Percentiles rank a stretch among this genome's conserved stretches.
Evolutionary conservation across 2,888 invertebrate genomes (phyloP).

Genomic region (Lepidonotus clava): DNA sequence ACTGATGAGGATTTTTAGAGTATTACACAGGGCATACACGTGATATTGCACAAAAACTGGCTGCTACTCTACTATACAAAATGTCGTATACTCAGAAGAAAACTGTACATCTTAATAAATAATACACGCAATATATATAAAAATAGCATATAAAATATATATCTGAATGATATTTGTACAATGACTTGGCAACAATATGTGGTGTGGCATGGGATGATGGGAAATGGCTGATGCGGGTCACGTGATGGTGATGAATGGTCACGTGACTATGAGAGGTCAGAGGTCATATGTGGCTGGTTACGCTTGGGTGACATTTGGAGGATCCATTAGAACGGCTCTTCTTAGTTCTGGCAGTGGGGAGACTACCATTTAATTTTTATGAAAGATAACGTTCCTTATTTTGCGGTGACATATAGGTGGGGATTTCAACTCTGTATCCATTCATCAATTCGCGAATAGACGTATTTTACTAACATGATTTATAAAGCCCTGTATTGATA

Average conservation of each 20-base stretch:
- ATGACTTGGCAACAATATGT: slow-evolving; percentile 44
- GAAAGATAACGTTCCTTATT: no score
- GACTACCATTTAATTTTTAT: no score
- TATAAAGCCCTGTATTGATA: no score
- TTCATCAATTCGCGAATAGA: no score
- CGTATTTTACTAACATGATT: no score
- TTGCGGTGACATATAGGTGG: no score
- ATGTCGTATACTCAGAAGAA: neutral
- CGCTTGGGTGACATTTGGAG: no score
- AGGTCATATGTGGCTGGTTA: neutral
- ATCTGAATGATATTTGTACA: slow-evolving; percentile 51
- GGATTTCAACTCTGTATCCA: no score
- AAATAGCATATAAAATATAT: slow-evolving; percentile 54
- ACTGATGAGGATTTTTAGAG: no score
- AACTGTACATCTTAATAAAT: slow-evolving; percentile 53
- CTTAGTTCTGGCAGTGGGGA: no score
- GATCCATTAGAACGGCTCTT: no score
- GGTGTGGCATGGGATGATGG: slow-evolving; percentile 16
- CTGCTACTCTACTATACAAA: slow-evolving; percentile 15
- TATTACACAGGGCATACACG: slow-evolving; percentile 18
- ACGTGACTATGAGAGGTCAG: neutral
- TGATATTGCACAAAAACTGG: slow-evolving; percentile 22
- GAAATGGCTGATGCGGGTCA: slow-evolving; percentile 21
- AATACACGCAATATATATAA: slow-evolving; percentile 53
- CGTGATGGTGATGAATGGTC: neutral